Percentiles rank a stretch among this genome's conserved stretches.
These are phyloP conservation scores for Apogon hyalosoma DNA, from an alignment of 2,797 vertebrate species.

Conservation along the genomic window DNA sequence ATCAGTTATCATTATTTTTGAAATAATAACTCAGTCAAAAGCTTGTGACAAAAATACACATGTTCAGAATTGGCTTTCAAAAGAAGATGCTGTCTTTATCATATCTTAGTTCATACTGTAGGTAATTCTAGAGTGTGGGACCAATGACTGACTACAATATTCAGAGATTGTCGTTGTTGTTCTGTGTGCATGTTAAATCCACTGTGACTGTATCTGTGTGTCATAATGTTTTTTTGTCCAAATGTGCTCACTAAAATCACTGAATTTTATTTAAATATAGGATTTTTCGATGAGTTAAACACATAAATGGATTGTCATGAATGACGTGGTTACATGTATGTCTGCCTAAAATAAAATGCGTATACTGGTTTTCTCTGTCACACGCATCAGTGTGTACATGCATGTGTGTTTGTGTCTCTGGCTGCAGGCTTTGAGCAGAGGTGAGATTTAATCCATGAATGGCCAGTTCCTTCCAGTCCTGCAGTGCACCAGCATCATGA, in stretches of 20 bases:
- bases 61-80: too few species aligned
- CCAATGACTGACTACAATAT: too few species aligned
- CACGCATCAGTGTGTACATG: neutral
- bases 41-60: too few species aligned
- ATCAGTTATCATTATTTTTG: too few species aligned
- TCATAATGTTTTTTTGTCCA: neutral
- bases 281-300: neutral
- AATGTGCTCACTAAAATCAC: neutral
- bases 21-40: too few species aligned
- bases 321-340: neutral
- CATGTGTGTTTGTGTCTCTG: conserved; percentile 26
- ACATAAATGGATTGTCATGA: neutral
- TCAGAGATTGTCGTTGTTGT: neutral
- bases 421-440: conserved; percentile 71
- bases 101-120: too few species aligned
- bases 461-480: conserved; percentile 25
- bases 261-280: neutral
- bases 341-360: neutral
- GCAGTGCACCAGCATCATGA: conserved; percentile 56
- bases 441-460: conserved; percentile 54
- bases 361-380: neutral
- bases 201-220: neutral
- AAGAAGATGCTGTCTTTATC: too few species aligned
- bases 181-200: neutral
- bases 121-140: too few species aligned